Conservation (phyloP, 2,888 invertebrate genomes). For the Agonopterix subpropinquella region DNA sequence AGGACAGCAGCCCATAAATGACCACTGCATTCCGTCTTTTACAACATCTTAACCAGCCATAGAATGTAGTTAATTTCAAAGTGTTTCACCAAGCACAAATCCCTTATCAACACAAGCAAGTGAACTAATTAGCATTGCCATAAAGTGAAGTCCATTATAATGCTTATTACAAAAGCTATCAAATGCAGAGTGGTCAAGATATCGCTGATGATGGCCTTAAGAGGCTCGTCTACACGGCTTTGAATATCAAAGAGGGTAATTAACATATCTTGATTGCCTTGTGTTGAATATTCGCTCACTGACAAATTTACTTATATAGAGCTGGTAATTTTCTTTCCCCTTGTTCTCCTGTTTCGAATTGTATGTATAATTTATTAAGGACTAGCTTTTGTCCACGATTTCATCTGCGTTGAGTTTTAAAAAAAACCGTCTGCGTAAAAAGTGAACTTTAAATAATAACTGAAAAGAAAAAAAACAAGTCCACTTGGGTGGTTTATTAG, state of each 20-base stretch:
- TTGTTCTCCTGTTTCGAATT: background rate
- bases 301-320: conserved; percentile 33
- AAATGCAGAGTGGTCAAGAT: conserved; percentile 33
- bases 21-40: too few species aligned
- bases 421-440: too few species aligned
- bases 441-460: too few species aligned
- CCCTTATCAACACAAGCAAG: too few species aligned
- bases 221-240: conserved; percentile 37
- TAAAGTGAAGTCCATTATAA: conserved; percentile 6
- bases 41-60: too few species aligned
- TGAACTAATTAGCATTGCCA: background rate
- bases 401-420: background rate
- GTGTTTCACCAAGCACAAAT: too few species aligned
- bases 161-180: conserved; percentile 24
- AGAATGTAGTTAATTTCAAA: too few species aligned
- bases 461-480: too few species aligned
- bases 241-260: conserved; percentile 52
- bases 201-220: conserved; percentile 27
- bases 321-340: conserved; percentile 15
- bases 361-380: background rate
- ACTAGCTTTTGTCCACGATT: background rate
- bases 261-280: conserved; percentile 55
- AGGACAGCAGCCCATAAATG: too few species aligned
- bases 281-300: conserved; percentile 26
- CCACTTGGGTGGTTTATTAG: too few species aligned